phyloP scores from a whole-genome alignment of 2,797 vertebrate genomes.

The Selene dorsalis region DNA sequence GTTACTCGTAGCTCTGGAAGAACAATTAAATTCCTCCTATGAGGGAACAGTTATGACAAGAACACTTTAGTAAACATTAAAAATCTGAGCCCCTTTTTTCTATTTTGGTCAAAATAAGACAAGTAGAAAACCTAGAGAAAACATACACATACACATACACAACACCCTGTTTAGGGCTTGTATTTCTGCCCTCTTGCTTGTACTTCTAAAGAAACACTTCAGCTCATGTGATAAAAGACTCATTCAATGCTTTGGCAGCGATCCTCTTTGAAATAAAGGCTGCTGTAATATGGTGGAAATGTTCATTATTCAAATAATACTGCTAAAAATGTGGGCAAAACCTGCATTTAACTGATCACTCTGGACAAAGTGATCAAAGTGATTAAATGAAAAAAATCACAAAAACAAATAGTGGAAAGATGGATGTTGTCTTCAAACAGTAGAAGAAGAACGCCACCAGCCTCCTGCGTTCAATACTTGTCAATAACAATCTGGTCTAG shows the following conservation, averaged over 20 bases:
- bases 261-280: not conserved
- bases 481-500: constrained; percentile 80
- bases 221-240: not conserved
- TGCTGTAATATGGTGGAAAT: not conserved
- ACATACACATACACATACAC: no score
- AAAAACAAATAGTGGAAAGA: not conserved
- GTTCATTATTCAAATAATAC: no score
- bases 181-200: not conserved
- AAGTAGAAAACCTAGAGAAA: not conserved
- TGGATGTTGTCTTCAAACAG: not conserved
- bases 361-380: not conserved
- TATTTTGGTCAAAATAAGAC: not conserved
- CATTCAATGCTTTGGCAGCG: not conserved
- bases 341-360: not conserved
- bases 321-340: constrained; percentile 1
- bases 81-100: no score
- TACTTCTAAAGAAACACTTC: not conserved
- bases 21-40: not conserved
- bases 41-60: not conserved
- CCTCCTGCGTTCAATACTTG: constrained; percentile 67
- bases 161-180: not conserved
- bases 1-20: not conserved
- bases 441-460: constrained; percentile 50
- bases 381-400: not conserved
- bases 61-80: not conserved